Evolutionary conservation across 2,797 vertebrate species (phyloP), one percentile per base, ranked within the genome.

Genomic region (Enteromius treurensis): DNA sequence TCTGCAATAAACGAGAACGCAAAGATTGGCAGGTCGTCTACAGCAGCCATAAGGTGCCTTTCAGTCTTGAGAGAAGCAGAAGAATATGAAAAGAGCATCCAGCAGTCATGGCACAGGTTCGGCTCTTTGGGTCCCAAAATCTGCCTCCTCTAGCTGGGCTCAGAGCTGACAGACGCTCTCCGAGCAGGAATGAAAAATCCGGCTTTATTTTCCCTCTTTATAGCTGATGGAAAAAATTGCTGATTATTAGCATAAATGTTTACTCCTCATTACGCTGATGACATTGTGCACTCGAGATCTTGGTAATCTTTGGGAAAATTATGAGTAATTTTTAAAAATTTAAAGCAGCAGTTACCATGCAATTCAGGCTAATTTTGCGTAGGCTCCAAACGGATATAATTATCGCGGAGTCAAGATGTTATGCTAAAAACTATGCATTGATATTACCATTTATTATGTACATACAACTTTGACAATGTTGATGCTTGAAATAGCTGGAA

Each of bases 161-260:
- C 90, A 92, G 93, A 92, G 95, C 96, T 94, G 94, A 94, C 96
- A 95, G 95, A 96, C 94, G 92, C 95, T 96, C 94, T 95, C 95
- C 93, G 95, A 97, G 98, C 96, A 97, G 96, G 96, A 98, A 96
- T 99, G 97, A 94, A 97, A 96, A 93, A 95, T 95, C 96, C 97
- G 94, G 97, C 96, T 98, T 98, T 99, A 98, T 98, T 97, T 97
- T 96, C 95, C 96, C 97, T 97, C 97, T 99, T 99, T 99, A 99
- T 99, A 99, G 97, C 97, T 96, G 97, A 97, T 98, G 97, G 94
- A 93, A 96, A 97, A 98, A 98, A 99, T 97, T 97, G 97, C 96
- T 96, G 97, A 99, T 99, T 99, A 99, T 99, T 99, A 99, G 97
- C 98, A 99, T 99, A 99, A 99, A 99, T 99, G 98, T 99, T 99